Base-by-base conservation (phyloP, 2,888 invertebrate species). In the Sinopyrophorus schimmeli region DNA sequence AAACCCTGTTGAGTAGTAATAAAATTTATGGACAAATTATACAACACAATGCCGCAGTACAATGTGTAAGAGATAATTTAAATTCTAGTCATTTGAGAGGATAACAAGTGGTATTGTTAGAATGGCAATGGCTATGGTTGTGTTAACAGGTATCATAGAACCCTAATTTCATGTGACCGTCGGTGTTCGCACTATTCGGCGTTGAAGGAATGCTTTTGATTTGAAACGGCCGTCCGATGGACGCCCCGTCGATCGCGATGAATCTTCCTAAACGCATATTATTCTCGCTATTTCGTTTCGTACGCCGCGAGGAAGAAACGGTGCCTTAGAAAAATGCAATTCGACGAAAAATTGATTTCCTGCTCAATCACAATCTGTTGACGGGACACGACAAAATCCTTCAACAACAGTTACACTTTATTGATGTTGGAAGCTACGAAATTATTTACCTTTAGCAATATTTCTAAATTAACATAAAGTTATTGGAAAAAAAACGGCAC, bases 21-120 rank as follows among this genome's bases (percentile, higher is more conserved):
- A 46, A 58, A 63, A 66, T 66, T 66, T 66, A 66, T 63, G 60
- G 60, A 27, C 47, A 54, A 65, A 66, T 66, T 66, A 66, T 66
- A 63, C 64, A 55, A 58, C 51, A 61, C 63, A 63, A 59, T 61
- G 60, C 60, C 54, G 57, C 56, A 54, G 55, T 47, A 60, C 57
- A 59, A 57, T 59, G 56, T 49, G 49, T 58, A 56, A 55, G 58
- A 56, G 58, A 62, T 66, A 64, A 65, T 66, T 66, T 66, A 65
- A 66, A 66, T 66, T 65, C 65, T 61, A 59, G 58, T 59, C 63
- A 62, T 62, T 62, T 49, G 43, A 38, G 60, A 54, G 58, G 60
- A 60, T 61, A 64, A 65, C 62, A 59, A 61, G 60, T 60, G 63
- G 59, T 55, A 49, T 49, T 49, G 49, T 49, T 49, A 43, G 43